phyloP scores from a whole-genome alignment of 2,888 invertebrate species.

The Lasioglossum lativentre region DNA sequence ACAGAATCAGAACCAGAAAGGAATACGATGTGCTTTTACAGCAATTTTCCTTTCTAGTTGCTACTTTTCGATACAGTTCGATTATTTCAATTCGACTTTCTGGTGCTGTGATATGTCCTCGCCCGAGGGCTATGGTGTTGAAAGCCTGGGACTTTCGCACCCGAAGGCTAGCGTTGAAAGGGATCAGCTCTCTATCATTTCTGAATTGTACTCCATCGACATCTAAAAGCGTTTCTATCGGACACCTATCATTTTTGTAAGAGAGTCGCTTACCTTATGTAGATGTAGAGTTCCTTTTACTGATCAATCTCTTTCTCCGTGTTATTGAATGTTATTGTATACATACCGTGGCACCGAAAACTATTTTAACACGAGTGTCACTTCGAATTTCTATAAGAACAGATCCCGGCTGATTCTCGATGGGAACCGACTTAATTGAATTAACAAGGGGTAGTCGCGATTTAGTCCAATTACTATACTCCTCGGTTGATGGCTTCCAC shows the following conservation, averaged over 20 bases:
- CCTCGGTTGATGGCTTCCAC: background rate
- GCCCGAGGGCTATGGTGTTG: background rate
- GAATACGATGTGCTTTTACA: background rate
- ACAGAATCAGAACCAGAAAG: no score
- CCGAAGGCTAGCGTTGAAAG: background rate
- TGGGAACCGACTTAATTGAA: slow-evolving; percentile 51
- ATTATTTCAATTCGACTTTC: background rate
- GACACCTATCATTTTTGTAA: background rate
- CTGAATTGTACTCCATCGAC: background rate
- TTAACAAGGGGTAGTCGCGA: slow-evolving; percentile 41
- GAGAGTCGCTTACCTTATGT: background rate
- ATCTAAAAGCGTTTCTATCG: background rate
- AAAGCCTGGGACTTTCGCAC: background rate
- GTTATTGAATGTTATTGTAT: background rate
- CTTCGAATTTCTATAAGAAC: background rate
- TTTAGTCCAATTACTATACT: background rate
- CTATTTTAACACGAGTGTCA: background rate
- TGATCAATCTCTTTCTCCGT: background rate
- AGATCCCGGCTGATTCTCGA: slow-evolving; percentile 5
- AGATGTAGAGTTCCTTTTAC: background rate
- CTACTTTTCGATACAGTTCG: background rate
- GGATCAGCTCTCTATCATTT: slow-evolving; percentile 7
- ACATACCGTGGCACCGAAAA: background rate
- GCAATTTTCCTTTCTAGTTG: background rate
- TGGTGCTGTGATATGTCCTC: background rate